Evolutionary conservation across 2,797 vertebrate species (phyloP).

Genomic region (Pantherophis alleghaniensis): DNA sequence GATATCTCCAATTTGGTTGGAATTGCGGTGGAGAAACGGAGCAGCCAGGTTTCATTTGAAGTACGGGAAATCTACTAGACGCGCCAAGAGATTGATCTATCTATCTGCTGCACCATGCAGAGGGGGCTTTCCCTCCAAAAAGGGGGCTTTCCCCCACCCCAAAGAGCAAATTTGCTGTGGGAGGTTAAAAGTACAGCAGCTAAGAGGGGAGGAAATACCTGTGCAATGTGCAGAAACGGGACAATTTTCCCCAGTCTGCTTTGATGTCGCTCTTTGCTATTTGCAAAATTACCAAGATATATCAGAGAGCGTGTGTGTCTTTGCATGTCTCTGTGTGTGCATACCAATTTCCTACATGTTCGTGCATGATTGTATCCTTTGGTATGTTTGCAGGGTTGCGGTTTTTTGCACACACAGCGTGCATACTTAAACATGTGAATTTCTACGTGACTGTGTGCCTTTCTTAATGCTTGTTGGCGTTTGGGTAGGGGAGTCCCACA

Average conservation of each 20-base stretch:
- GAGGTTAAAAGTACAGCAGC: background rate
- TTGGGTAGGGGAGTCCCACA: background rate
- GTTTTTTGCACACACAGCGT: background rate
- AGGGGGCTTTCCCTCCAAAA: background rate
- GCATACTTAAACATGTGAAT: background rate
- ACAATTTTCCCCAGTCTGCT: background rate
- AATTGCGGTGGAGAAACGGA: too few relatives aligned
- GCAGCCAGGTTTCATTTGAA: background rate
- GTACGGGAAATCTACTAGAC: background rate
- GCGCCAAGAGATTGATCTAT: background rate
- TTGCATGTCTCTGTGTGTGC: background rate
- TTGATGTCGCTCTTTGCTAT: background rate
- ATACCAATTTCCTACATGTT: background rate
- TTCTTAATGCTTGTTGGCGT: background rate
- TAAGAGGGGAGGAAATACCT: background rate
- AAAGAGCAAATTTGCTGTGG: background rate
- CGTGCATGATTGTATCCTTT: background rate
- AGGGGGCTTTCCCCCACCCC: background rate
- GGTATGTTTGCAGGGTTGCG: background rate
- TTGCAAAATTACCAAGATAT: background rate
- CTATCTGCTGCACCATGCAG: background rate
- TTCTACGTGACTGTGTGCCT: background rate
- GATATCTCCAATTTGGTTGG: background rate
- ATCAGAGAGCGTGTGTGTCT: background rate
- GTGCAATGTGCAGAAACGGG: background rate